Percentiles rank a stretch among this genome's conserved stretches.
These are phyloP conservation scores for Saccopteryx bilineata DNA, from an alignment of 2,113 vertebrate species.

Conservation along the genomic window DNA sequence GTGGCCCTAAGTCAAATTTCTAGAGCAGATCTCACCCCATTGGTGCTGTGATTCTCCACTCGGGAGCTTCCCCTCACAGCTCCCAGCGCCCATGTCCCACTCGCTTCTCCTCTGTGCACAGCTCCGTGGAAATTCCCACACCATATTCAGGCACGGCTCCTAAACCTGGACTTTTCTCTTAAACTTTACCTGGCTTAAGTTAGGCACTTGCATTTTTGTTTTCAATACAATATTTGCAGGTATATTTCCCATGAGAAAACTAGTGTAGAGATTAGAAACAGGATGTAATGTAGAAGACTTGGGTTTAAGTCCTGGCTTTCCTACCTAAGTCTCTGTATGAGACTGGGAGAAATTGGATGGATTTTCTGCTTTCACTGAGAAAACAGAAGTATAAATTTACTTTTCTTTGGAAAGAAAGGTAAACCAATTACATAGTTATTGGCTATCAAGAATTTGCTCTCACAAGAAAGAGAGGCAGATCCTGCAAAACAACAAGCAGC, in stretches of 20 bases:
- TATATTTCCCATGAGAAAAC: neutral
- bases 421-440: neutral
- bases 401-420: slow-evolving; percentile 33
- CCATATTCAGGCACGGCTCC: neutral
- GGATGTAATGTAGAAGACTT: neutral
- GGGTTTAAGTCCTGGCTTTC: neutral
- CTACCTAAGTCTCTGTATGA: neutral
- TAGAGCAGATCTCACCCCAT: neutral
- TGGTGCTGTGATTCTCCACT: neutral
- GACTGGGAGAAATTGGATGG: neutral
- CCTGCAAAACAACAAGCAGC: neutral
- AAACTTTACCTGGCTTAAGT: neutral
- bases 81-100: neutral
- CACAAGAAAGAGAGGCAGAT: neutral
- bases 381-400: neutral
- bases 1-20: neutral
- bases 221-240: neutral
- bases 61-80: neutral
- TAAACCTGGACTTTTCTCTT: neutral
- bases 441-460: neutral
- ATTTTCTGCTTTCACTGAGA: neutral
- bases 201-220: neutral
- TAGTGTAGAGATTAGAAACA: neutral
- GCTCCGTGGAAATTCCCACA: neutral
- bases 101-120: neutral